These are phyloP conservation scores for Ganaspis sp. DNA, from an alignment of 1,140 invertebrate species.

Conservation along the genomic window DNA sequence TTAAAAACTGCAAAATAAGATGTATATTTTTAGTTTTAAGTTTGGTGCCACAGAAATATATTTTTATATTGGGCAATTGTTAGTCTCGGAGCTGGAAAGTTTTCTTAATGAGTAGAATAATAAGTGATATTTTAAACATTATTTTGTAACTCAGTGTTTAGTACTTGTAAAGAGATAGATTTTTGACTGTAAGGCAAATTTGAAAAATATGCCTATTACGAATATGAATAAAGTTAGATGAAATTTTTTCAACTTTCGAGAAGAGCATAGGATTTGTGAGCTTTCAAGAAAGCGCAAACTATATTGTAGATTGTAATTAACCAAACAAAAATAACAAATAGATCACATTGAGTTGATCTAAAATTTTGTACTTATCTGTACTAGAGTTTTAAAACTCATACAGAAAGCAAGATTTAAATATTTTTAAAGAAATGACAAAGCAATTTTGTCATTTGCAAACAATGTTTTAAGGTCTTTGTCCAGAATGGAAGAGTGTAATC, in stretches of 20 bases:
- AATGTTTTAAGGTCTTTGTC: neutral
- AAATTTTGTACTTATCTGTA: conserved; percentile 10
- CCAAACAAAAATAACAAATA: neutral
- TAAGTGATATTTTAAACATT: neutral
- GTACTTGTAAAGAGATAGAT: neutral
- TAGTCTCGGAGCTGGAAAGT: neutral
- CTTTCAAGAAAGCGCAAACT: neutral
- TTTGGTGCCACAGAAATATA: conserved; percentile 47
- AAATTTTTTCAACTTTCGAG: neutral
- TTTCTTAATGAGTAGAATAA: conserved; percentile 8
- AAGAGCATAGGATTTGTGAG: neutral
- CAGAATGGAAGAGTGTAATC: neutral
- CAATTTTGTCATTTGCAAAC: neutral
- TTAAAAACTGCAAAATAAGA: conserved; percentile 42
- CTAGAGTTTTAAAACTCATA: neutral
- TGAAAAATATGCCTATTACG: neutral
- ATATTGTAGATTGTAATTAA: neutral
- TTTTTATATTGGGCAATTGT: conserved; percentile 44
- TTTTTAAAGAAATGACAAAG: neutral
- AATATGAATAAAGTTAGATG: neutral
- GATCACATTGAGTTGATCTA: neutral
- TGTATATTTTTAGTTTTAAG: conserved; percentile 53
- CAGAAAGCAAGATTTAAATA: neutral
- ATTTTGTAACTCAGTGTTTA: conserved; percentile 7
- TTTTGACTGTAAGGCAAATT: neutral